A percentile compares a stretch with the other conserved stretches of the same genome.
Evolutionary conservation across 2,113 vertebrate species (phyloP).

Genomic region (Dendrocopos noguchii): DNA sequence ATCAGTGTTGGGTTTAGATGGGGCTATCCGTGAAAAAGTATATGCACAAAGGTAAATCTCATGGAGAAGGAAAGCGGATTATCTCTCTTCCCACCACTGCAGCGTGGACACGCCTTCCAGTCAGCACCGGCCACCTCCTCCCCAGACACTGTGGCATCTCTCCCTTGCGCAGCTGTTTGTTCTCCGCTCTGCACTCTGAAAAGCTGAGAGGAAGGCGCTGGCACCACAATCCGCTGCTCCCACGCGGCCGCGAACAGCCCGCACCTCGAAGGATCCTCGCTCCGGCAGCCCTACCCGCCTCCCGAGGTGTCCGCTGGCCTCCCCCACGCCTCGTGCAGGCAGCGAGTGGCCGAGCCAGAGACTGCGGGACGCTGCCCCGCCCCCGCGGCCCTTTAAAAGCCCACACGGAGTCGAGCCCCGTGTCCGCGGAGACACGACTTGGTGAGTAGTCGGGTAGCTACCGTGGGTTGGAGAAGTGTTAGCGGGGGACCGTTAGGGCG

Average conservation of each 20-base stretch:
- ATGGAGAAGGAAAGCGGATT: neutral
- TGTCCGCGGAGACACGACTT: neutral
- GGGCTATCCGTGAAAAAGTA: fast-evolving
- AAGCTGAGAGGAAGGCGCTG: neutral
- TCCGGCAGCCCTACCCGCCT: too few relatives aligned
- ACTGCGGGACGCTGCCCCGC: slow-evolving; percentile 6
- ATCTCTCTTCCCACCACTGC: neutral
- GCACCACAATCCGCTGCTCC: fast-evolving
- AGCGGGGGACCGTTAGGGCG: neutral
- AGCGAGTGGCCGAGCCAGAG: neutral
- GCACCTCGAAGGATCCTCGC: fast-evolving
- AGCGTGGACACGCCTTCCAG: neutral
- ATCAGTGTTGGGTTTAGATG: neutral
- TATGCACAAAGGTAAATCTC: neutral
- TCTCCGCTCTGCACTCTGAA: neutral
- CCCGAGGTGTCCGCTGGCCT: neutral
- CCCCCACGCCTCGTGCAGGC: neutral
- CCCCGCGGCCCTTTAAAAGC: slow-evolving; percentile 24
- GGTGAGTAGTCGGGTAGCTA: neutral
- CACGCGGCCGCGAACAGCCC: neutral
- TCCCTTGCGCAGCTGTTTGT: neutral
- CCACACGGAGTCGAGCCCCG: neutral
- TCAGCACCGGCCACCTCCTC: too few relatives aligned
- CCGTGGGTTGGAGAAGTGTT: too few relatives aligned
- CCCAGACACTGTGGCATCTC: neutral